These are phyloP conservation scores for Halcyon chelicuti DNA, from an alignment of 2,797 vertebrate genomes.

Conservation along the genomic window DNA sequence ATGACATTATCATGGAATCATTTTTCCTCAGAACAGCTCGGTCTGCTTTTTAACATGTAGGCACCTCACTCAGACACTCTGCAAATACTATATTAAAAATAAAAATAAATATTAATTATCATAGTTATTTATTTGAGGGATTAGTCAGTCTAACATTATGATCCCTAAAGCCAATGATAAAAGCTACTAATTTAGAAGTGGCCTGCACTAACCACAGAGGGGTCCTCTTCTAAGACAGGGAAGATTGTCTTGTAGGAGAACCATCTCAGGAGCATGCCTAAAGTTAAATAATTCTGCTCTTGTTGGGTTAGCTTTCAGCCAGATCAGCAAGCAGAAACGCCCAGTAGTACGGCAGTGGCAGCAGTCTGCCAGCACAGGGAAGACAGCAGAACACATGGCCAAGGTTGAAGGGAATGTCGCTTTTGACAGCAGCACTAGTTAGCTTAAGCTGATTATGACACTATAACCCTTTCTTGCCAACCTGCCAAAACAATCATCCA, in stretches of 20 bases:
- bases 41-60: not conserved
- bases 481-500: not conserved
- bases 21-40: not conserved
- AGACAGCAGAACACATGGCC: not conserved
- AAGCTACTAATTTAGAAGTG: not conserved
- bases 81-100: not conserved
- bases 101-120: not conserved
- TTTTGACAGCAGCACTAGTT: not conserved
- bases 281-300: not conserved
- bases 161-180: not conserved
- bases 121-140: not conserved
- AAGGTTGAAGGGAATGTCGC: not conserved
- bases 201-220: not conserved
- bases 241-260: not conserved
- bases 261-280: not conserved
- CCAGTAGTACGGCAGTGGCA: rapidly evolving
- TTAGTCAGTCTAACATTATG: not conserved
- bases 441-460: not conserved
- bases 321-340: not conserved
- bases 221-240: not conserved
- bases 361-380: not conserved
- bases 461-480: not conserved
- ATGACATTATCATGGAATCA: not conserved
- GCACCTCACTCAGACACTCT: not conserved
- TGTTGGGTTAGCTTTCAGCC: not conserved